phyloP scores from a whole-genome alignment of 2,888 invertebrate genomes.

The Escarpia spicata region DNA sequence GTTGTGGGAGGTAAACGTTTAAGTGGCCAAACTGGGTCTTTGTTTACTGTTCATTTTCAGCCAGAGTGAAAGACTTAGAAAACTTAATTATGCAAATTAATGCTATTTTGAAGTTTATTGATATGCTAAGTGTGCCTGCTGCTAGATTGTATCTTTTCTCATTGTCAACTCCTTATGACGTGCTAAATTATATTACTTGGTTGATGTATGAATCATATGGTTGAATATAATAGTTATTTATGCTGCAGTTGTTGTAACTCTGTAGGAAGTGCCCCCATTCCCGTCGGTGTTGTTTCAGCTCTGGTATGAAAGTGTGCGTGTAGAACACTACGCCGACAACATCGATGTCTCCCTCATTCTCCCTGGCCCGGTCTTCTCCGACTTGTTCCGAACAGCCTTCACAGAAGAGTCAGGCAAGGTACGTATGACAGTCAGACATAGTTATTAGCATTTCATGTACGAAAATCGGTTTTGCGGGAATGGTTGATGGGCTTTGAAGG shows the following conservation, averaged over 20 bases:
- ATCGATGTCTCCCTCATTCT: constrained; percentile 64
- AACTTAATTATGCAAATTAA: no score
- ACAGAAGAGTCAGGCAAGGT: constrained; percentile 74
- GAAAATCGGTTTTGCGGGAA: not conserved
- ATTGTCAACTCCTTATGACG: not conserved
- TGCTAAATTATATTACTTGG: not conserved
- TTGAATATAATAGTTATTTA: no score
- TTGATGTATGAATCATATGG: no score
- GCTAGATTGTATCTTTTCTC: constrained; percentile 4
- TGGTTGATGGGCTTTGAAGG: not conserved
- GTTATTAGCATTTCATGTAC: not conserved
- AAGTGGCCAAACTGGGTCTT: not conserved
- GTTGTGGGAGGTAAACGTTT: no score
- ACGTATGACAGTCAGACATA: not conserved
- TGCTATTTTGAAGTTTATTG: no score
- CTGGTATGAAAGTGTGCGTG: constrained; percentile 71
- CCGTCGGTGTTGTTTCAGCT: constrained; percentile 69
- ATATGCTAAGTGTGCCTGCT: constrained; percentile 69
- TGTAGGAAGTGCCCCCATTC: not conserved
- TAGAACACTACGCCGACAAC: constrained; percentile 35
- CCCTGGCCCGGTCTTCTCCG: constrained; percentile 81
- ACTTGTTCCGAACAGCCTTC: constrained; percentile 76
- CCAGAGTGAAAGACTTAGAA: no score
- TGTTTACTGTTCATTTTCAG: no score
- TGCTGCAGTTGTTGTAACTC: no score